Evolutionary conservation across 1,140 invertebrate genomes (phyloP).

Genomic region (Apis dorsata): DNA sequence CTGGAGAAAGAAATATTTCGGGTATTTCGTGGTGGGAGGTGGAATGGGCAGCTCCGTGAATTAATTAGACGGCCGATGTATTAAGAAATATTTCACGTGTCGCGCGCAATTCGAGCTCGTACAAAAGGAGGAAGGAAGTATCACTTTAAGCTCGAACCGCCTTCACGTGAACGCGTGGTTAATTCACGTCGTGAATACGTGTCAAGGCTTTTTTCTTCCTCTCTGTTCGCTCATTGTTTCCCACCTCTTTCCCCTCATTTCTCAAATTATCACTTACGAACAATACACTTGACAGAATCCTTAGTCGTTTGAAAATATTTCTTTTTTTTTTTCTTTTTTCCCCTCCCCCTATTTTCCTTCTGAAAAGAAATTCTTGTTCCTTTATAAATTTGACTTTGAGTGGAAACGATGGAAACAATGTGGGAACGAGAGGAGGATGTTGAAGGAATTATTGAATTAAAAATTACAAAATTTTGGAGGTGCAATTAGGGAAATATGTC

Average conservation of each 20-base stretch:
- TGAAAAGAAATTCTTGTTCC: background rate
- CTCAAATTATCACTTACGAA: conserved; percentile 46
- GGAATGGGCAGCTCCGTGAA: background rate
- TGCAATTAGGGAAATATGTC: background rate
- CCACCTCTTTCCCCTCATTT: background rate
- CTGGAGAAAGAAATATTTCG: background rate
- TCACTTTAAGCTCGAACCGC: conserved; percentile 46
- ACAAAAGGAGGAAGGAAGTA: conserved; percentile 43
- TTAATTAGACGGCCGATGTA: conserved; percentile 19
- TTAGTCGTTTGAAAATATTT: too few relatives aligned
- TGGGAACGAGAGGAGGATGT: too few relatives aligned
- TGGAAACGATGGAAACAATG: too few relatives aligned
- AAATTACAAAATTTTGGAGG: background rate
- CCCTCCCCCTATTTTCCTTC: background rate
- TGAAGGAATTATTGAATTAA: too few relatives aligned
- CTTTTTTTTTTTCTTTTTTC: background rate
- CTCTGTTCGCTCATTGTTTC: conserved; percentile 46
- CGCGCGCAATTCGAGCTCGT: background rate
- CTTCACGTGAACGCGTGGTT: conserved; percentile 33
- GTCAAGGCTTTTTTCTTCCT: conserved; percentile 53
- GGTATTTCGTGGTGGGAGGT: background rate
- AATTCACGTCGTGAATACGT: conserved; percentile 48
- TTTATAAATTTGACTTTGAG: too few relatives aligned
- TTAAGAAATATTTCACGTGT: conserved; percentile 30
- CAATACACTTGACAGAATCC: too few relatives aligned